A percentile compares a stretch with the other conserved stretches of the same genome.
phyloP scores from a whole-genome alignment of 2,113 vertebrate genomes.

The Willisornis vidua region DNA sequence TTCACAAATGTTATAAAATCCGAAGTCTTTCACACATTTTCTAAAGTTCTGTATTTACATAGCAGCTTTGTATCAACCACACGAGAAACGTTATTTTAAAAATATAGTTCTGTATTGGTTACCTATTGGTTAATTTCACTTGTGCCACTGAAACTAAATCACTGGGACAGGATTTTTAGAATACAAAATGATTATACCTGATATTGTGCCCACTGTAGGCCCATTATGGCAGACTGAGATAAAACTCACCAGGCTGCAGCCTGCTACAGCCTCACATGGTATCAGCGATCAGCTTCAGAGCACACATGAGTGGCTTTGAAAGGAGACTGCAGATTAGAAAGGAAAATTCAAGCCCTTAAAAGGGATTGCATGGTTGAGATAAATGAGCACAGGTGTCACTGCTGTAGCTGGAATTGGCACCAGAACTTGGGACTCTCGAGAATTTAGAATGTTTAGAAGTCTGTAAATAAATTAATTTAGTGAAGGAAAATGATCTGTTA shows the following conservation, averaged over 20 bases:
- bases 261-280: neutral
- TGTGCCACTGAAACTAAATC: neutral
- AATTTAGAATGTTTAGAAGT: neutral
- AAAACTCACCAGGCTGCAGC: neutral
- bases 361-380: neutral
- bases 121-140: neutral
- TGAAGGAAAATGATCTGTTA: neutral
- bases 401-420: neutral
- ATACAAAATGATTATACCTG: neutral
- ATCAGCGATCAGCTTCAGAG: neutral
- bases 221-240: neutral
- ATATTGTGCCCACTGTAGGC: neutral
- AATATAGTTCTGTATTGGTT: neutral
- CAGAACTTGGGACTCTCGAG: neutral
- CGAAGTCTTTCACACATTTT: neutral
- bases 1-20: neutral
- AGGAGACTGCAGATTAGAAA: neutral
- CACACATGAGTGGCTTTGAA: neutral
- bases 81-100: neutral
- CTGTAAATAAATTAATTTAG: neutral
- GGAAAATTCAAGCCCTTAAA: conserved; percentile 15
- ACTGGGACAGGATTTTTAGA: neutral
- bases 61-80: neutral
- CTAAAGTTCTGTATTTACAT: neutral
- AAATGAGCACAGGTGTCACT: conserved; percentile 15